Percentiles rank a stretch among this genome's conserved stretches.
phyloP scores from a whole-genome alignment of 1,140 invertebrate species.

The Caenorhabditis inopinata region DNA sequence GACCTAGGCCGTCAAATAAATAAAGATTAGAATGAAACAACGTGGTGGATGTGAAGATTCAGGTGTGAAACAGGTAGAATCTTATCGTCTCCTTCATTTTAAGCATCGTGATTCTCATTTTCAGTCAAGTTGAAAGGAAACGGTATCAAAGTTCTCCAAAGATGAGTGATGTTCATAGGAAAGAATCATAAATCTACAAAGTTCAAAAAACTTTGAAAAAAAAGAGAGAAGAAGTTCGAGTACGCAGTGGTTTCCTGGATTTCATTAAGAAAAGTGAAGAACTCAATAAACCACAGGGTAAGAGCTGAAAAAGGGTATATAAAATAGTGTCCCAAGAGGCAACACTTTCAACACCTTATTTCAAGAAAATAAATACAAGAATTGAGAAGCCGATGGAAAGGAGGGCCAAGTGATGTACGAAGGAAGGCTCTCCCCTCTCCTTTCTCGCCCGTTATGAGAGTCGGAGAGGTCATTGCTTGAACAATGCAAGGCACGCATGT shows the following conservation, averaged over 20 bases:
- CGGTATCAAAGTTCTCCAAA: too few species aligned
- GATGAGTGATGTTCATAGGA: too few species aligned
- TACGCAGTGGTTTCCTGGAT: too few species aligned
- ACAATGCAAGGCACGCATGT: constrained; percentile 13
- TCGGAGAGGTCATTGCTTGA: constrained; percentile 16
- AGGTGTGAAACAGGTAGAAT: too few species aligned
- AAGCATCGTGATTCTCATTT: too few species aligned
- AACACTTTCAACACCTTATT: constrained; percentile 31
- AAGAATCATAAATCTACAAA: too few species aligned
- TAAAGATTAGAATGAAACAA: too few species aligned
- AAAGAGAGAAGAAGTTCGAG: background rate
- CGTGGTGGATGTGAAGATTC: too few species aligned
- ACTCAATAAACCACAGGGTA: background rate
- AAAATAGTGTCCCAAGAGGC: constrained; percentile 13
- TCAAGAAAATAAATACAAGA: constrained; percentile 23
- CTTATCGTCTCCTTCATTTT: too few species aligned
- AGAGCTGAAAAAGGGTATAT: background rate
- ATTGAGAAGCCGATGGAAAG: background rate
- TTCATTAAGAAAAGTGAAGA: background rate
- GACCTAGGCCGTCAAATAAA: too few species aligned
- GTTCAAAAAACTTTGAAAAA: background rate
- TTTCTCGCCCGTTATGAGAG: background rate
- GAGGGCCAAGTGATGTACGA: background rate
- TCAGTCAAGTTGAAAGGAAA: too few species aligned
- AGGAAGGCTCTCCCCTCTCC: background rate